Evolutionary conservation across 2,797 vertebrate species (phyloP), one percentile per base, ranked within the genome.

Genomic region (Gallinago nigripennis): DNA sequence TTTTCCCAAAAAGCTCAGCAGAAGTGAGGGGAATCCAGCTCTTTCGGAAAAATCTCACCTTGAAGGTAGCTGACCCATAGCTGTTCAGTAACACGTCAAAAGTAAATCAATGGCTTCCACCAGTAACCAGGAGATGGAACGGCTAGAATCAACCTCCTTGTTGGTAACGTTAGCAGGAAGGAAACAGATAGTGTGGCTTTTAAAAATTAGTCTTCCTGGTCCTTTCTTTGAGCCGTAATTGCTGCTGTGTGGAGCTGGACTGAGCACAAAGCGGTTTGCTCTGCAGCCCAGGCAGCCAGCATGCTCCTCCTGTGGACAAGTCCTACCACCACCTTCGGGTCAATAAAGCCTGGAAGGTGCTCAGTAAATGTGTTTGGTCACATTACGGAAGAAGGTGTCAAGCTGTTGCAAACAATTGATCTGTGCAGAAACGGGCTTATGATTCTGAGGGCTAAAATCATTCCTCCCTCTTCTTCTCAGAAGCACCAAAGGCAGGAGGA

Each of bases 251-350:
- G 69, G 60, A 48, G 19, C 80, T 17, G 19, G 66, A 48, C 68
- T 54, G 10, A 73, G 79, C 46, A 1, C 27, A 43, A 51, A 85
- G 50, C 1, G 0, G 9, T 43, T 33, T 54, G 50, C 18, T 0
- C 33, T 23, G 30, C 73, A 65, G 54, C 60, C 43, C 8, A 45
- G n/a, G 58, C 86, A 85, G 66, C 46, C 2, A 1, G 53, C 48
- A 8, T 2, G 0, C 6, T 1, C 45, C 35, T 60, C 46, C 1
- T 0, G 8, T 31, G 68, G 50, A 45, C 30, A 39, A 8, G 37
- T 45, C 14, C 0, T 0, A 8, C 19, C 0, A 0, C 37, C 0
- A 0, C 16, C 7, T 87, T 51, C 0, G 0, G 13, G 37, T 80
- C 35, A 0, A 2, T 41, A 53, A 6, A 0, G 0, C 19, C 43